Percentiles rank a stretch among this genome's conserved stretches.
Conservation (phyloP, 1,140 invertebrate genomes). For the Theocolax elegans region DNA sequence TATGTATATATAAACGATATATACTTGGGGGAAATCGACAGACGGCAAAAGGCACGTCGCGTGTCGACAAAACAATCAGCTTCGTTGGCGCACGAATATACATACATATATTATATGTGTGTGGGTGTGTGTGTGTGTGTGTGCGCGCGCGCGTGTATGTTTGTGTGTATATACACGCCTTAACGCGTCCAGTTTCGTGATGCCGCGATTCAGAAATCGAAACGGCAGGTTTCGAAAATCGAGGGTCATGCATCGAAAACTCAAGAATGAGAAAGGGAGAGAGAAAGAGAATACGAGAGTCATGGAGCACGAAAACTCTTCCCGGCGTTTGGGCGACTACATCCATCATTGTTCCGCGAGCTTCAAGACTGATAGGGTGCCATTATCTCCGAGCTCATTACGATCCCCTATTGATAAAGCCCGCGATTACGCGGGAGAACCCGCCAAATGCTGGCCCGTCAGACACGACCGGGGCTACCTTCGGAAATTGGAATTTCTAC, state of each 20-base stretch:
- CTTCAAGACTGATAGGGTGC: constrained; percentile 62
- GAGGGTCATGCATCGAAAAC: constrained; percentile 28
- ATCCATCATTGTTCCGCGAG: constrained; percentile 66
- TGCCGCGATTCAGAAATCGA: neutral
- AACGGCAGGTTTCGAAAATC: constrained; percentile 5
- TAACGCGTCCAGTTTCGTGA: neutral
- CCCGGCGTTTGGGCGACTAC: constrained; percentile 46
- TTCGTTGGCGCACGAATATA: constrained; percentile 43
- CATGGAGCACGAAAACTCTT: constrained; percentile 58
- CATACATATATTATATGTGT: too few relatives aligned
- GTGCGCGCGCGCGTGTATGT: constrained; percentile 5
- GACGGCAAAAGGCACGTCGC: constrained; percentile 41
- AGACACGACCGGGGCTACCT: constrained; percentile 43
- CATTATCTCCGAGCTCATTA: constrained; percentile 67
- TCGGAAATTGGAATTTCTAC: constrained; percentile 65
- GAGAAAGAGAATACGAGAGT: constrained; percentile 47
- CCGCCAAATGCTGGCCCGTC: constrained; percentile 12
- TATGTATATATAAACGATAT: neutral
- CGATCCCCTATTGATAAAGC: constrained; percentile 67
- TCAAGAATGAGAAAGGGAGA: constrained; percentile 36
- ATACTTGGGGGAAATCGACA: constrained; percentile 32
- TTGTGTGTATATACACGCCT: neutral
- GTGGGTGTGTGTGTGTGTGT: neutral
- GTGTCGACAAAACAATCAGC: constrained; percentile 60
- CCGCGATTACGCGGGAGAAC: constrained; percentile 56